Evolutionary conservation across 1,140 invertebrate genomes (phyloP).

Genomic region (Pachyrhynchus sulphureomaculatus): DNA sequence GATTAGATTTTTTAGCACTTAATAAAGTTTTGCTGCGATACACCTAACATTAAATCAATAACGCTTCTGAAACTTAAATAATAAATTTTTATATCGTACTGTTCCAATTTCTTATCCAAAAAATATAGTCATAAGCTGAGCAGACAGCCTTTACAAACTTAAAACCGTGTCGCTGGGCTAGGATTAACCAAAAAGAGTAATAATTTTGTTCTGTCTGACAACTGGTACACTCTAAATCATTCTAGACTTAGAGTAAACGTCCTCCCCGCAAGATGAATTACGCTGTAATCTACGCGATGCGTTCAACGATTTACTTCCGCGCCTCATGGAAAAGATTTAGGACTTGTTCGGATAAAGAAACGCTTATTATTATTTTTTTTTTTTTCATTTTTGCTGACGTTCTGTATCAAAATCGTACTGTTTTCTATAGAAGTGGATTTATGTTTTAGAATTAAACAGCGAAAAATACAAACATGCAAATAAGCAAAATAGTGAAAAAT

Average conservation of each 20-base stretch:
- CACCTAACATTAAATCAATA: too few relatives aligned
- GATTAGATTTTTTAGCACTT: too few relatives aligned
- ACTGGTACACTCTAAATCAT: slow-evolving; percentile 29
- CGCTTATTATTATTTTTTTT: background rate
- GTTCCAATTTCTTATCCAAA: too few relatives aligned
- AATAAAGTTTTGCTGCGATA: too few relatives aligned
- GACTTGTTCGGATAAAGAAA: slow-evolving; percentile 1
- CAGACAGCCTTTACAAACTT: background rate
- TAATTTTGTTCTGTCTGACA: slow-evolving; percentile 26
- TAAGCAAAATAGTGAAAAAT: too few relatives aligned
- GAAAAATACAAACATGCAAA: too few relatives aligned
- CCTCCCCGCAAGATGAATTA: slow-evolving; percentile 34
- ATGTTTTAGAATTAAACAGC: too few relatives aligned
- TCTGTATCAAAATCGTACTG: too few relatives aligned
- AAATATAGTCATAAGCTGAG: background rate
- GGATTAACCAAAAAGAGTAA: slow-evolving; percentile 30
- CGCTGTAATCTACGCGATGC: slow-evolving; percentile 32
- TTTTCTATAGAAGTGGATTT: too few relatives aligned
- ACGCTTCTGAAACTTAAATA: too few relatives aligned
- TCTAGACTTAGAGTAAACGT: slow-evolving; percentile 32
- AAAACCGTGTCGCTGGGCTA: slow-evolving; percentile 23
- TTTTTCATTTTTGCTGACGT: too few relatives aligned
- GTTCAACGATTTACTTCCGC: slow-evolving; percentile 31
- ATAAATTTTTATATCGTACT: too few relatives aligned
- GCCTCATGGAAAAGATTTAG: slow-evolving; percentile 22